Percentiles rank a stretch among this genome's conserved stretches.
These are phyloP conservation scores for Drosophila nigricruria DNA, from an alignment of 2,888 invertebrate species.

Conservation along the genomic window DNA sequence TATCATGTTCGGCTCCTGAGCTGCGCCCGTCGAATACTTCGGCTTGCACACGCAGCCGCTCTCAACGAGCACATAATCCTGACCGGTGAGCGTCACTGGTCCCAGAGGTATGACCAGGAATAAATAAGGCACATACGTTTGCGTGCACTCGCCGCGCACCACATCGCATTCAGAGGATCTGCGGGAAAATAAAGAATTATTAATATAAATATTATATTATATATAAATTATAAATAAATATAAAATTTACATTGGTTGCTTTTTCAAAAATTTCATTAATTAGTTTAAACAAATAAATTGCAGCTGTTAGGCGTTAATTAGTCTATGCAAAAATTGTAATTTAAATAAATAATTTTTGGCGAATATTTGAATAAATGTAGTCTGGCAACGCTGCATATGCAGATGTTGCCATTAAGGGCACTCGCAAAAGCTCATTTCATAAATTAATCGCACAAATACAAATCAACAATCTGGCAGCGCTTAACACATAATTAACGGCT, in stretches of 20 bases:
- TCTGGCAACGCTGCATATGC: constrained; percentile 1
- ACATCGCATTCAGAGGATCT: constrained; percentile 96
- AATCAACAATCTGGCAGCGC: neutral
- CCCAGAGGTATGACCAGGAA: constrained; percentile 96
- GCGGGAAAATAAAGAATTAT: constrained; percentile 83
- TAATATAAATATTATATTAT: neutral
- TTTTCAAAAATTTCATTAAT: neutral
- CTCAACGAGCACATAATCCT: constrained; percentile 97
- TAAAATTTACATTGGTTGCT: neutral
- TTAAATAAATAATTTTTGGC: neutral
- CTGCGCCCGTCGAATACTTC: constrained; percentile 85
- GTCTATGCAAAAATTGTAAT: neutral
- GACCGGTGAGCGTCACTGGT: constrained; percentile 95
- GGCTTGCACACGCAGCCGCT: constrained; percentile 96
- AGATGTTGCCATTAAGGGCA: neutral
- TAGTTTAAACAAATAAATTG: neutral
- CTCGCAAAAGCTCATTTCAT: neutral
- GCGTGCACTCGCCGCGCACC: constrained; percentile 95
- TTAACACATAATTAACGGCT: neutral
- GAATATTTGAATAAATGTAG: neutral
- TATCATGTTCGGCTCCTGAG: constrained; percentile 86
- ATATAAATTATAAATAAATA: too few species aligned
- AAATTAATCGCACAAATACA: neutral
- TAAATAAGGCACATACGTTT: constrained; percentile 94
- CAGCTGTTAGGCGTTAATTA: neutral